Conservation (phyloP, 2,113 vertebrate species). For the Hiodon alosoides region DNA sequence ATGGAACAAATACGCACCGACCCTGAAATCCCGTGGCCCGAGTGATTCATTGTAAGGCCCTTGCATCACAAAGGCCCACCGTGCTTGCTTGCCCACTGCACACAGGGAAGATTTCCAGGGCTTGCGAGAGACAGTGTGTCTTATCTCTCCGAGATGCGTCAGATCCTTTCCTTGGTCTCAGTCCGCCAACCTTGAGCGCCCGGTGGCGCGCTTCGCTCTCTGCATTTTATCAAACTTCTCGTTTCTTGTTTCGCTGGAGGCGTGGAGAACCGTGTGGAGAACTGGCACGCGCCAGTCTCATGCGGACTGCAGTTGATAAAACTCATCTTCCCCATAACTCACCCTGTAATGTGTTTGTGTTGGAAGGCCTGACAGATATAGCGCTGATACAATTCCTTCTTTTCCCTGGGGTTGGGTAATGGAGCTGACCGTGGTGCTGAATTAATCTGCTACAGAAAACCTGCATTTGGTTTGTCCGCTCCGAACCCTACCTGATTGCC, state of each 20-base stretch:
- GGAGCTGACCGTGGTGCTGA: slow-evolving; percentile 12
- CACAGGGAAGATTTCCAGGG: too few relatives aligned
- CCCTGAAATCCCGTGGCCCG: too few relatives aligned
- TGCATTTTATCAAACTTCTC: not conserved
- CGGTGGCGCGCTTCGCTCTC: too few relatives aligned
- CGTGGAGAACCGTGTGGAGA: not conserved
- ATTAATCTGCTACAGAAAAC: slow-evolving; percentile 2
- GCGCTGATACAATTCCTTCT: not conserved
- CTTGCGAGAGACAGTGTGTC: too few relatives aligned
- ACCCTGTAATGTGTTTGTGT: slow-evolving; percentile 7
- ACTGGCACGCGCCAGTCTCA: not conserved
- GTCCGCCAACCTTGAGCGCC: not conserved
- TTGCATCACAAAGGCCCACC: too few relatives aligned
- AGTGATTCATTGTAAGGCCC: too few relatives aligned
- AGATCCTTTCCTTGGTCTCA: not conserved
- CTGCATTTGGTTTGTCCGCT: slow-evolving; percentile 3
- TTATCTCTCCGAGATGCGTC: too few relatives aligned
- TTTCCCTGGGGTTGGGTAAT: slow-evolving; percentile 7
- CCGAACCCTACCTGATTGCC: slow-evolving; percentile 16
- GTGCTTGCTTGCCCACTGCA: too few relatives aligned
- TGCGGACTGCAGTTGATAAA: slow-evolving; percentile 1
- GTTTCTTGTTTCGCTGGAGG: not conserved
- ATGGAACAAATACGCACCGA: too few relatives aligned
- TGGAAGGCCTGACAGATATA: slow-evolving; percentile 7
- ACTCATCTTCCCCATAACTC: not conserved